Conservation (phyloP, 2,113 vertebrate genomes). For the Accipiter cooperii region DNA sequence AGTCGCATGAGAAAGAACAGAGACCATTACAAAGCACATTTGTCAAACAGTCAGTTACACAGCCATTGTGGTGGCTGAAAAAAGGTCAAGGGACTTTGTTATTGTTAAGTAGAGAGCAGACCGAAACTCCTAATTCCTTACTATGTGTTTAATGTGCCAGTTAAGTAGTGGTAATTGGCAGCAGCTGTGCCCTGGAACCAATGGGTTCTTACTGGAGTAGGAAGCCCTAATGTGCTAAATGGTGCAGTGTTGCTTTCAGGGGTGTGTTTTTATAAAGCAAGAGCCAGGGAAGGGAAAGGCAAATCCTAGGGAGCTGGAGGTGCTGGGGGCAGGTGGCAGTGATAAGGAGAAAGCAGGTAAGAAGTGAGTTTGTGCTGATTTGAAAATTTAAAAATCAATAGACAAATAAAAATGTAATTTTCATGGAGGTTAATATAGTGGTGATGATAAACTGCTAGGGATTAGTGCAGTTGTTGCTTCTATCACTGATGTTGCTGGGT, state of each 20-base stretch:
- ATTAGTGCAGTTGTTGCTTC: background rate
- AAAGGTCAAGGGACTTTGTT: constrained; percentile 69
- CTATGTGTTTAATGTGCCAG: constrained; percentile 69
- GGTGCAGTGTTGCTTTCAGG: background rate
- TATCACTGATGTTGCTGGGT: background rate
- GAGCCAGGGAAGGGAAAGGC: background rate
- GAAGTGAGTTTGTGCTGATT: background rate
- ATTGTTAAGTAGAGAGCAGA: constrained; percentile 64
- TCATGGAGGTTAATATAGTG: rapidly evolving
- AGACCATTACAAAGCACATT: constrained; percentile 63
- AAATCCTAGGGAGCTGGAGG: constrained; percentile 6
- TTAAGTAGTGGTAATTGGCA: constrained; percentile 73
- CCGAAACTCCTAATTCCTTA: constrained; percentile 62
- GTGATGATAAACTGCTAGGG: background rate
- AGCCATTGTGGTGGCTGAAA: constrained; percentile 52
- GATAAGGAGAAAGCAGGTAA: background rate
- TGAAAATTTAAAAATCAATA: background rate
- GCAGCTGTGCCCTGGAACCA: constrained; percentile 69
- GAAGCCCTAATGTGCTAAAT: constrained; percentile 45
- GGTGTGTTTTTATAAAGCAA: background rate
- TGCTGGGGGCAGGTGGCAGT: constrained; percentile 40
- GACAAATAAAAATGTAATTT: background rate
- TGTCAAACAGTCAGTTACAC: constrained; percentile 66
- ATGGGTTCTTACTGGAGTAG: constrained; percentile 12
- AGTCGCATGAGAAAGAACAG: constrained; percentile 66